Evolutionary conservation across 30 jellyfish, hydroid and myxozoan species (phyloP).

Genomic region (Pseudorhiza aurosa): DNA sequence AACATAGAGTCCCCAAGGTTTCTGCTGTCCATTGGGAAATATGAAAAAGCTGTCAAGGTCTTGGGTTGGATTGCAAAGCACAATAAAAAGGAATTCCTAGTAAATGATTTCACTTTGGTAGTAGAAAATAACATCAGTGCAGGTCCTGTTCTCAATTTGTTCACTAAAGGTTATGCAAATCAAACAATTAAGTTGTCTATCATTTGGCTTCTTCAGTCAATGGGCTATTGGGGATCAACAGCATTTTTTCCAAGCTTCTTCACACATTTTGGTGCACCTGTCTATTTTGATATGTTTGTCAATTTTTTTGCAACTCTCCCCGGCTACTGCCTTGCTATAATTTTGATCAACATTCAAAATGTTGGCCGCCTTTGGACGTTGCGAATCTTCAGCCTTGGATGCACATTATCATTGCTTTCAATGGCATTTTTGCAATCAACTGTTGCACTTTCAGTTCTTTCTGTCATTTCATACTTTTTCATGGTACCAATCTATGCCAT

Average conservation of each 20-base stretch:
- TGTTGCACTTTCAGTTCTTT: constrained; percentile 27
- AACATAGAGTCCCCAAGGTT: constrained; percentile 69
- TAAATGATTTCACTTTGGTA: constrained; percentile 14
- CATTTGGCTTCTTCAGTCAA: constrained; percentile 57
- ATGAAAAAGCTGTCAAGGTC: constrained; percentile 39
- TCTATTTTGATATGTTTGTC: constrained; percentile 40
- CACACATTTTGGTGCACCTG: constrained; percentile 44
- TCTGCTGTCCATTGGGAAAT: constrained; percentile 44
- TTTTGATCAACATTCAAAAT: constrained; percentile 23
- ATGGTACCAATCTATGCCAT: constrained; percentile 66
- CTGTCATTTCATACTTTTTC: constrained; percentile 64
- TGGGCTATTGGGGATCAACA: constrained; percentile 81
- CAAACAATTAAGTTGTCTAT: constrained; percentile 43
- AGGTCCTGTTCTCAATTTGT: neutral
- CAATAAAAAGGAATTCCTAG: constrained; percentile 1
- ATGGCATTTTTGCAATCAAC: constrained; percentile 15
- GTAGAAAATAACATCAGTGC: neutral
- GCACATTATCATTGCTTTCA: constrained; percentile 11
- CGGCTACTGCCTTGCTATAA: constrained; percentile 41
- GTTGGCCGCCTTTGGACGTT: constrained; percentile 58
- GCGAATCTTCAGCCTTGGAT: constrained; percentile 21
- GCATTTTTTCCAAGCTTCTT: constrained; percentile 55
- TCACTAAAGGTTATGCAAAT: neutral
- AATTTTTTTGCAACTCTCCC: constrained; percentile 52
- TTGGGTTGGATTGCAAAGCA: constrained; percentile 31